A percentile compares a stretch with the other conserved stretches of the same genome.
phyloP scores from a whole-genome alignment of 2,797 vertebrate species.

The Cuculus canorus region DNA sequence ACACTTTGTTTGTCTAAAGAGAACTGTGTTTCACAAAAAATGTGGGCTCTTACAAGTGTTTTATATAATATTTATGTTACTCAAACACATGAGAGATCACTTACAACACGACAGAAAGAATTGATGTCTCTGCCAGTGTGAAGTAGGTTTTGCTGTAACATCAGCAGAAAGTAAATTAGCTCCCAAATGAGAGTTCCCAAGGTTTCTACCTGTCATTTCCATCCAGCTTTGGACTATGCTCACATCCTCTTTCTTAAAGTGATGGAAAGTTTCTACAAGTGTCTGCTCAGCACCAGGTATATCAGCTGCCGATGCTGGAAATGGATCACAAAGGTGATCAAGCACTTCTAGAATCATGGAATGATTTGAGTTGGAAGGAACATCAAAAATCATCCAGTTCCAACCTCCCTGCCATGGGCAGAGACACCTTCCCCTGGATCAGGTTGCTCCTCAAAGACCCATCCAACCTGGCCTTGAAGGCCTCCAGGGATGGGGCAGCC shows the following conservation, averaged over 20 bases:
- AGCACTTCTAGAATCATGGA: neutral
- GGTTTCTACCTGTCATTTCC: neutral
- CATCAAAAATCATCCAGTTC: too few relatives aligned
- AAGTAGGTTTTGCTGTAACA: constrained; percentile 6
- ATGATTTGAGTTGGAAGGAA: too few relatives aligned
- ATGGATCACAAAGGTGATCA: neutral
- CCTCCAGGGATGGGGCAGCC: too few relatives aligned
- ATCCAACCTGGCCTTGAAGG: too few relatives aligned
- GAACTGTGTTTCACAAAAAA: neutral
- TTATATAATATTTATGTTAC: constrained; percentile 21
- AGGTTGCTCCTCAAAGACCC: too few relatives aligned
- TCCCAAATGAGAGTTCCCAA: constrained; percentile 14
- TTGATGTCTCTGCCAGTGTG: neutral
- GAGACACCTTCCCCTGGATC: too few relatives aligned
- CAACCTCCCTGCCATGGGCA: too few relatives aligned
- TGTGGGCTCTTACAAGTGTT: neutral
- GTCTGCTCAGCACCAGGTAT: neutral
- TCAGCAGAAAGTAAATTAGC: constrained; percentile 61
- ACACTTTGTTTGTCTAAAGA: neutral
- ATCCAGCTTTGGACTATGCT: neutral
- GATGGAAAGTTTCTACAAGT: neutral
- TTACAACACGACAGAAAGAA: constrained; percentile 18
- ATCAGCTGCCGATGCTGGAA: neutral
- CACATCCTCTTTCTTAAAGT: neutral
- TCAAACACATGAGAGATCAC: neutral